These are phyloP conservation scores for Orthosia cruda DNA, from an alignment of 2,888 invertebrate species.

Conservation along the genomic window DNA sequence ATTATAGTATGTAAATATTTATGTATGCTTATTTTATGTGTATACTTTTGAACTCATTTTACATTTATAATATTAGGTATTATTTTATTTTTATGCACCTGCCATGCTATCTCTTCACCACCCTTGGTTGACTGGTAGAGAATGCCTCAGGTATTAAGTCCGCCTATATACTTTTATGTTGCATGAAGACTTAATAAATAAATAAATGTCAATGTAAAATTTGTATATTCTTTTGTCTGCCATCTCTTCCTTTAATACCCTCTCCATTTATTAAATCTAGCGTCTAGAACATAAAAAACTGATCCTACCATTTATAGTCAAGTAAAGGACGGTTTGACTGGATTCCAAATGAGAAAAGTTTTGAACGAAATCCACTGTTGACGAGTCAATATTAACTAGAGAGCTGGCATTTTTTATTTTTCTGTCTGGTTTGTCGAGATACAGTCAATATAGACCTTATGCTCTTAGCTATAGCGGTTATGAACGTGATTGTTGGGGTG, in stretches of 20 bases:
- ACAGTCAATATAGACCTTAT: constrained; percentile 41
- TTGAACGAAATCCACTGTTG: constrained; percentile 86
- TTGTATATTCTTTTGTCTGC: too few relatives aligned
- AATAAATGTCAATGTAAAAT: too few relatives aligned
- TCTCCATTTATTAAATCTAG: constrained; percentile 42
- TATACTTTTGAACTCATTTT: too few relatives aligned
- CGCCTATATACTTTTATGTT: too few relatives aligned
- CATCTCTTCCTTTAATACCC: neutral
- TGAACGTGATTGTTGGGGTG: neutral
- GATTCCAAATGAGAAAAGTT: constrained; percentile 91
- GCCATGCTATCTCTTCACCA: too few relatives aligned
- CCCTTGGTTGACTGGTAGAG: too few relatives aligned
- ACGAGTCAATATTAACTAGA: constrained; percentile 91
- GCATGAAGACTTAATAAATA: too few relatives aligned
- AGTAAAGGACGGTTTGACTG: constrained; percentile 78
- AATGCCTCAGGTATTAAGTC: too few relatives aligned
- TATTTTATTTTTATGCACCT: too few relatives aligned
- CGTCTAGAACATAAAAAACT: constrained; percentile 64
- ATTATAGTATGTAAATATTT: too few relatives aligned
- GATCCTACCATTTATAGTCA: constrained; percentile 66
- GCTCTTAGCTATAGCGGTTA: neutral
- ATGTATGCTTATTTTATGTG: too few relatives aligned
- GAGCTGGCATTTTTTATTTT: constrained; percentile 76
- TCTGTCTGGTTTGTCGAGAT: constrained; percentile 29
- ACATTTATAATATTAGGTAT: too few relatives aligned